Conservation (phyloP, 2,888 invertebrate species). For the Ischnus inquisitorius region DNA sequence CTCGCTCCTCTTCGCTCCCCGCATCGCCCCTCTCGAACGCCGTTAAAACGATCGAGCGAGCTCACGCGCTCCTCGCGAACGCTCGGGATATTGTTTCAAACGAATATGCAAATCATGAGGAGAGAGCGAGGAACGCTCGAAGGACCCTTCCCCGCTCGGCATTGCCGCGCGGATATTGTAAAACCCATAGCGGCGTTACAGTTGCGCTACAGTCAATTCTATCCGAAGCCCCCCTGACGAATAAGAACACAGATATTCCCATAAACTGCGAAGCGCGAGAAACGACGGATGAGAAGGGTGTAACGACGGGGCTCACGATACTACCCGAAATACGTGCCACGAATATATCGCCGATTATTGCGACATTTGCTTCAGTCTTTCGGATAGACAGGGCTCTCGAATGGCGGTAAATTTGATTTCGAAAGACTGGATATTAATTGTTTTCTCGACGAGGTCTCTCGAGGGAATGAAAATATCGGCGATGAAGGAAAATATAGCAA, state of each 20-base stretch:
- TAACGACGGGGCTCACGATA: constrained; percentile 48
- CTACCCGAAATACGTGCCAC: constrained; percentile 79
- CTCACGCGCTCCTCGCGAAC: constrained; percentile 68
- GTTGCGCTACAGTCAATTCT: constrained; percentile 79
- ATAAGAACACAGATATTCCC: constrained; percentile 79
- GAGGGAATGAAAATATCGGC: not conserved
- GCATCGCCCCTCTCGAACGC: constrained; percentile 22
- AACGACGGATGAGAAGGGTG: constrained; percentile 23
- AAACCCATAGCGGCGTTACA: constrained; percentile 1
- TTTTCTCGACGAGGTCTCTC: too few relatives aligned
- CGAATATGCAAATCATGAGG: constrained; percentile 85
- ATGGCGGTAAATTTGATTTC: constrained; percentile 20
- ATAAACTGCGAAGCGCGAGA: constrained; percentile 71
- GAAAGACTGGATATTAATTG: constrained; percentile 46
- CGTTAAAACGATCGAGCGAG: constrained; percentile 79
- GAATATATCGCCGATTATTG: constrained; percentile 74
- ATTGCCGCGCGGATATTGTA: constrained; percentile 51
- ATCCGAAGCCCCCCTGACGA: constrained; percentile 74
- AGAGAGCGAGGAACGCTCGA: constrained; percentile 67
- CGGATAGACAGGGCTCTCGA: constrained; percentile 13
- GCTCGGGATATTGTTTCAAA: constrained; percentile 84
- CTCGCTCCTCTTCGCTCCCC: not conserved
- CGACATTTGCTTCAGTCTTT: constrained; percentile 43
- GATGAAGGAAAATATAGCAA: too few relatives aligned
- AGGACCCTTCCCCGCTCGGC: constrained; percentile 51